These are phyloP conservation scores for Lithophane semibrunnea DNA, from an alignment of 2,888 invertebrate genomes.

Conservation along the genomic window DNA sequence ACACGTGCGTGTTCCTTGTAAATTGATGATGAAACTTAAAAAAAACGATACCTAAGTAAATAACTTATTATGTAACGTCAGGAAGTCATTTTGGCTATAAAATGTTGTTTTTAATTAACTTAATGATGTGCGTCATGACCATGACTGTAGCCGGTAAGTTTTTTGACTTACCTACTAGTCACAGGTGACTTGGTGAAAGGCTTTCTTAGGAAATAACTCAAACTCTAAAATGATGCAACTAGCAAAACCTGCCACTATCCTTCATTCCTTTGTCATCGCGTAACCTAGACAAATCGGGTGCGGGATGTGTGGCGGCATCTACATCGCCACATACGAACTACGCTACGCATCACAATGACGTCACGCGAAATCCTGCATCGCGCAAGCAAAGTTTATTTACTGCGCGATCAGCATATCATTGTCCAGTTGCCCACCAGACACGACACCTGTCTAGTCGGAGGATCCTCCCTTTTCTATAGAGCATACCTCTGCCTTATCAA, in stretches of 20 bases:
- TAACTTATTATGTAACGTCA: conserved; percentile 22
- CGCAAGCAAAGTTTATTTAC: no score
- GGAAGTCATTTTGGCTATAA: conserved; percentile 16
- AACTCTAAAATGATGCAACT: neutral
- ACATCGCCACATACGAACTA: no score
- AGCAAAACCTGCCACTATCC: neutral
- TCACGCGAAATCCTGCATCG: no score
- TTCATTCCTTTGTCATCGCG: neutral
- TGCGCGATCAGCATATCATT: no score
- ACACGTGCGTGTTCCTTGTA: conserved; percentile 6
- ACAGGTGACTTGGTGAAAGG: neutral
- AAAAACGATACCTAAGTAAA: neutral
- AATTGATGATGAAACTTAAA: conserved; percentile 11
- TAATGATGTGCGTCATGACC: conserved; percentile 26
- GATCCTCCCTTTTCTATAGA: no score
- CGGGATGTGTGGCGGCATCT: neutral
- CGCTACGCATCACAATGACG: no score
- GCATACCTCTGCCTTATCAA: neutral
- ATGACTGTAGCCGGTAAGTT: conserved; percentile 39
- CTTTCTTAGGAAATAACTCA: neutral
- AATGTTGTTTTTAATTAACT: conserved; percentile 46
- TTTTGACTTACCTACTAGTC: neutral
- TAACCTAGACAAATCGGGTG: neutral
- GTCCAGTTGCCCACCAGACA: no score
- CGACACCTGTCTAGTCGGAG: no score